Conservation (phyloP, 2,113 vertebrate species). For the Ondatra zibethicus region DNA sequence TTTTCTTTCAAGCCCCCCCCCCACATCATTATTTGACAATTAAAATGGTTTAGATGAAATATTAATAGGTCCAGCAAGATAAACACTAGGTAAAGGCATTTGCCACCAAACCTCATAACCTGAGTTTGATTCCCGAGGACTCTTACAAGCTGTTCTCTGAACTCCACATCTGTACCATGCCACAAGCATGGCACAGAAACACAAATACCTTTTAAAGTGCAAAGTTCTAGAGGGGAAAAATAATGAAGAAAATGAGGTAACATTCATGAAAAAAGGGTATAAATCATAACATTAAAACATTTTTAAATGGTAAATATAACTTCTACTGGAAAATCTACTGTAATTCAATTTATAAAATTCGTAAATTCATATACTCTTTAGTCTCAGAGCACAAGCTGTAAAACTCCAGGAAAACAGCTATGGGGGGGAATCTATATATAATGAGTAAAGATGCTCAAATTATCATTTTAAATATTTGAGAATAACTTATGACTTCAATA, state of each 20-base stretch:
- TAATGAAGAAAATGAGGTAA: neutral
- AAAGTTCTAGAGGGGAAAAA: neutral
- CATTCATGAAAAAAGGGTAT: neutral
- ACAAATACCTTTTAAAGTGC: neutral
- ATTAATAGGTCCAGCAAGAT: neutral
- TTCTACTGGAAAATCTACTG: neutral
- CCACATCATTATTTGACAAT: constrained; percentile 23
- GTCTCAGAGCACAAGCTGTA: neutral
- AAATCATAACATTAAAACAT: neutral
- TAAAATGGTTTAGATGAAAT: neutral
- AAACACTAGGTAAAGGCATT: neutral
- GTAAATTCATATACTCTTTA: neutral
- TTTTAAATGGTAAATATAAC: neutral
- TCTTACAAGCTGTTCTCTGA: neutral
- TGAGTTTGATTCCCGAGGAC: neutral
- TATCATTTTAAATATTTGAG: neutral
- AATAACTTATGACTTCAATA: neutral
- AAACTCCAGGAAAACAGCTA: neutral
- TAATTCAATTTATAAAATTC: neutral
- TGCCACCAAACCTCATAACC: neutral
- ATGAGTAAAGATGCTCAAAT: neutral
- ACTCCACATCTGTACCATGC: neutral
- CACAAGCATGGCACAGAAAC: neutral
- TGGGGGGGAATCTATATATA: neutral
- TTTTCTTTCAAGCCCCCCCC: no score